Conservation (phyloP, 2,797 vertebrate genomes). For the Staurois parvus region DNA sequence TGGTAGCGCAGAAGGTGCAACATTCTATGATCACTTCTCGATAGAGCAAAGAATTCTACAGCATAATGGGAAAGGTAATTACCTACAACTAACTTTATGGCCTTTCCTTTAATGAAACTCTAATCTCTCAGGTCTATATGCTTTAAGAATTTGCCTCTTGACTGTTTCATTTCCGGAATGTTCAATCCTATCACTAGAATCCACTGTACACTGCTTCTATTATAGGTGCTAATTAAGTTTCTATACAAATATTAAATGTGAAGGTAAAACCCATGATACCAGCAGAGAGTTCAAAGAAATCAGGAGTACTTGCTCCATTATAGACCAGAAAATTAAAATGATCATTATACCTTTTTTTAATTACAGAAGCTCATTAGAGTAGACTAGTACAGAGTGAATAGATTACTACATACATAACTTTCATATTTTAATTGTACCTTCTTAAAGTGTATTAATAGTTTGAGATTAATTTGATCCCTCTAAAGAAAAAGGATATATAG, state of each 20-base stretch:
- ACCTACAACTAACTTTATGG: conserved; percentile 86
- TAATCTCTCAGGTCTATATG: conserved; percentile 83
- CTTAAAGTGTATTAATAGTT: background rate
- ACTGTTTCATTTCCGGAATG: conserved; percentile 77
- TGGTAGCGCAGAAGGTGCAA: conserved; percentile 80
- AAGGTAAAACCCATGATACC: conserved; percentile 36
- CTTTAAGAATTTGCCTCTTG: conserved; percentile 84
- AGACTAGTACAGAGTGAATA: background rate
- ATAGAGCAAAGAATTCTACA: conserved; percentile 82
- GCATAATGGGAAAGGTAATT: conserved; percentile 87
- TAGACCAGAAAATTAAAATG: conserved; percentile 25
- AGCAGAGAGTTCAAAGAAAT: conserved; percentile 41
- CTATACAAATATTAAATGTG: conserved; percentile 69
- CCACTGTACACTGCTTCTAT: conserved; percentile 71
- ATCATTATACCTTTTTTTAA: conserved; percentile 43
- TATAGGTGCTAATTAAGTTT: conserved; percentile 75
- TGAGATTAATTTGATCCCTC: too few relatives aligned
- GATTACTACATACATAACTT: background rate
- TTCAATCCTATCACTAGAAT: conserved; percentile 67
- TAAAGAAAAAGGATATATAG: too few relatives aligned
- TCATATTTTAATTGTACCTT: conserved; percentile 1
- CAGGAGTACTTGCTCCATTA: conserved; percentile 42
- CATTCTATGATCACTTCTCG: conserved; percentile 80
- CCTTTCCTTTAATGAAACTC: conserved; percentile 86
- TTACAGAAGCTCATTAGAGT: conserved; percentile 23